phyloP scores from a whole-genome alignment of 2,888 invertebrate genomes.

The Ennomos quercinarius region DNA sequence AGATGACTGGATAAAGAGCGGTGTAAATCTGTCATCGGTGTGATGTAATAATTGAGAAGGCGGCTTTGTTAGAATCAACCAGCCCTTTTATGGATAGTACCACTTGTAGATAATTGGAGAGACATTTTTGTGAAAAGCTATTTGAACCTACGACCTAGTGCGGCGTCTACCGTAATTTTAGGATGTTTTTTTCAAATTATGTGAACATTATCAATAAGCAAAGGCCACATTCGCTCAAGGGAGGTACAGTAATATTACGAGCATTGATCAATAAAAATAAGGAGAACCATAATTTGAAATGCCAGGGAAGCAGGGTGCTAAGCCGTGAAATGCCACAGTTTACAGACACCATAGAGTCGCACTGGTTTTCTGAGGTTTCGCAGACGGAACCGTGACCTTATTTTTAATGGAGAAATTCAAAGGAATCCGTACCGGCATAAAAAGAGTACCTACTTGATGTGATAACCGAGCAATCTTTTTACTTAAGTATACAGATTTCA shows the following conservation, averaged over 20 bases:
- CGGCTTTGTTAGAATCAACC: slow-evolving; percentile 9
- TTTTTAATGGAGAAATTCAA: neutral
- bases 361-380: neutral
- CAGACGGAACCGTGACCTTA: neutral
- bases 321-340: slow-evolving; percentile 29
- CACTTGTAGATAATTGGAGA: too few relatives aligned
- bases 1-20: slow-evolving; percentile 41
- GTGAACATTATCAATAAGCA: too few relatives aligned
- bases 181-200: too few relatives aligned
- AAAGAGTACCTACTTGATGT: neutral
- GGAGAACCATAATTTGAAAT: slow-evolving; percentile 27
- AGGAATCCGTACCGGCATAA: neutral
- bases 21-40: slow-evolving; percentile 32
- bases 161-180: too few relatives aligned
- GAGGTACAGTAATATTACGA: slow-evolving; percentile 14
- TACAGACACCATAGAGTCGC: slow-evolving; percentile 7
- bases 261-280: slow-evolving; percentile 29
- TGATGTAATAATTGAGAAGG: slow-evolving; percentile 42
- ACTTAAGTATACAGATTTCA: too few relatives aligned
- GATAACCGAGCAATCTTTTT: too few relatives aligned
- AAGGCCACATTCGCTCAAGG: neutral
- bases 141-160: too few relatives aligned
- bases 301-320: slow-evolving; percentile 22
- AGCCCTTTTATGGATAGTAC: too few relatives aligned
- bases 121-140: too few relatives aligned